Evolutionary conservation across 2,113 vertebrate species (phyloP), one percentile per base, ranked within the genome.

Genomic region (Zingel zingel): DNA sequence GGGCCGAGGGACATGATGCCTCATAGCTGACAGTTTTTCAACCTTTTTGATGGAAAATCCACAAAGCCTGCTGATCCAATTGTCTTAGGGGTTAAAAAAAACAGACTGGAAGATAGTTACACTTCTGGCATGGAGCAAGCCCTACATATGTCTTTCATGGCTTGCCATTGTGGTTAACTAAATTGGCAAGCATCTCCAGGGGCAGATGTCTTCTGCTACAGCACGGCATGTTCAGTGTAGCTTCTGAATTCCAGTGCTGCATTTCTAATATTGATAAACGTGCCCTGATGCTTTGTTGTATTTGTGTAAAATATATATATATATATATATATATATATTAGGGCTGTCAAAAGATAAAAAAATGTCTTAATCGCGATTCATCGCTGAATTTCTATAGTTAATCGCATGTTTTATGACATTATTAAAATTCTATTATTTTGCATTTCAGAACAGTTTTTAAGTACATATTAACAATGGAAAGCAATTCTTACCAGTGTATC

Each of bases 1-100:
- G 89, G 85, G 85, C 77, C 12, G 25, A 54, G 88, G 84, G 77
- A 90, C 82, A 79, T 23, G 63, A 90, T 88, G 81, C 85, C 81
- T 92, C 86, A 86, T 61, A 82, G 74, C 77, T 91, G 92, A 91
- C 89, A 87, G 54, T 82, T 90, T 83, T 86, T 83, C 79, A 90
- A 50, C 82, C 84, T 81, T 78, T 85, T 74, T 88, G 84, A 92
- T 86, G 83, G 68, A 80, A 85, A 87, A 85, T 89, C 83, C 81
- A 85, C 69, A 83, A 84, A 89, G 81, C 83, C 79, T 74, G 65
- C 86, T 86, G 84, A 86, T 90, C 81, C 78, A 65, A 77, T 77
- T 89, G 82, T 90, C 71, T 84, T 23, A 62, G 10, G 53, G 6
- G 23, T 43, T 43, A 3, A 61, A 58, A 39, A 54, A 71, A 30